These are phyloP conservation scores for Cathartes aura DNA, from an alignment of 2,113 vertebrate genomes.

Conservation along the genomic window DNA sequence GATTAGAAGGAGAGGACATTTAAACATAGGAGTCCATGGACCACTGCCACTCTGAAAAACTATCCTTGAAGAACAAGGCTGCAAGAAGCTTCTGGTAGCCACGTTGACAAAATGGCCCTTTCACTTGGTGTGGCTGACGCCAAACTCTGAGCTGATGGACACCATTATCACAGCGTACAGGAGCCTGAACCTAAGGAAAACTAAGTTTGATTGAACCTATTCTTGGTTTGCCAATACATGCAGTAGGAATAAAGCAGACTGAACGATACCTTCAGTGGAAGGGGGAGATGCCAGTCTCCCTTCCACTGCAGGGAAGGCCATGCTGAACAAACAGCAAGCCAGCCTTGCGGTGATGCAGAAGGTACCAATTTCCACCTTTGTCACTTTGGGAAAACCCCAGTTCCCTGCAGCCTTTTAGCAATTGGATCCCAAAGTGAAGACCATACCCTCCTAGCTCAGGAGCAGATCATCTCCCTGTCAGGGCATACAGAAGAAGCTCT, in stretches of 20 bases:
- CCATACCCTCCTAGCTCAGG: not conserved
- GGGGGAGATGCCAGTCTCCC: not conserved
- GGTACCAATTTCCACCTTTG: not conserved
- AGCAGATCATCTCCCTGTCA: not conserved
- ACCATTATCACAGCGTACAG: too few relatives aligned
- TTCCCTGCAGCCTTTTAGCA: not conserved
- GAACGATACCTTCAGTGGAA: rapidly evolving
- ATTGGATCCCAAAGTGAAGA: not conserved
- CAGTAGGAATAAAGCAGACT: not conserved
- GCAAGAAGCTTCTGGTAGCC: not conserved
- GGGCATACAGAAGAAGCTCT: not conserved
- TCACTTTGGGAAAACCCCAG: not conserved
- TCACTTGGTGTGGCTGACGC: not conserved
- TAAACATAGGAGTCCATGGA: not conserved
- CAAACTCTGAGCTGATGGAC: not conserved
- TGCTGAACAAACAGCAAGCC: not conserved
- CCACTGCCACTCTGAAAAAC: not conserved
- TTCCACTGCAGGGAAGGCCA: not conserved
- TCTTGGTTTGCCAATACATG: not conserved
- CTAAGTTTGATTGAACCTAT: not conserved
- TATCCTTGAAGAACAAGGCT: not conserved
- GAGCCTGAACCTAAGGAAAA: not conserved
- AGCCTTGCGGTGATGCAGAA: not conserved
- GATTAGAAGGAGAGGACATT: not conserved
- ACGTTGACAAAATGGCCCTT: not conserved